Evolutionary conservation across 2,888 invertebrate species (phyloP), one percentile per base, ranked within the genome.

Genomic region (Phyllotreta cruciferae): DNA sequence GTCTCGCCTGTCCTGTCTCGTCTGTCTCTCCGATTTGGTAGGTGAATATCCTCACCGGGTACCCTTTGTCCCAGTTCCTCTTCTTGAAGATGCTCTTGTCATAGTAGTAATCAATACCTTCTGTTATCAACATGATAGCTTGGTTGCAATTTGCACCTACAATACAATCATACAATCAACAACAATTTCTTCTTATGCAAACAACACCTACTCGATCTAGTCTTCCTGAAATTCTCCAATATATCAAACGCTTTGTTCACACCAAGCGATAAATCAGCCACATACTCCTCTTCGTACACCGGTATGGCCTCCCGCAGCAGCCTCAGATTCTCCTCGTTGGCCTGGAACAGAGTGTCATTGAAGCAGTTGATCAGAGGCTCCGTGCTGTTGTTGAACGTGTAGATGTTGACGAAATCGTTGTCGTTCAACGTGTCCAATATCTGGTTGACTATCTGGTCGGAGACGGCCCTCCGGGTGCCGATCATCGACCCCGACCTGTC

Each of bases 21-120:
- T n/a, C n/a, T n/a, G n/a, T n/a, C n/a, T n/a, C n/a, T n/a, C 98
- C 98, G 81, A 99, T 94, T 77, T 98, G 86, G 85, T 96, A 99
- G 50, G 98, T 98, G 83, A 99, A 99, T 71, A 99, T 91, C 72
- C 99, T 86, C 54, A 97, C 94, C 74, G 95, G 90, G 82, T 90
- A 90, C 42, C 71, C 55, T 38, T 71, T 84, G 88, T 90, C 90
- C 70, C 71, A 69, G 81, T 97, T 98, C 82, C 90, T 92, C 66
- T 86, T 84, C 75, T 92, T 87, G 80, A 98, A 98, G 56, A 96
- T 88, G 73, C 94, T 91, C 11, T 71, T 74, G 77, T 93, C 89
- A 82, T 91, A 96, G 76, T 91, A 92, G 77, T 95, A 94, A 45
- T 98, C 96, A 8, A 98, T 93, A 11, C 98, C 98, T 82, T 99